Evolutionary conservation across 2,888 invertebrate species (phyloP), one percentile per base, ranked within the genome.

Genomic region (Caenorhabditis doughertyi): DNA sequence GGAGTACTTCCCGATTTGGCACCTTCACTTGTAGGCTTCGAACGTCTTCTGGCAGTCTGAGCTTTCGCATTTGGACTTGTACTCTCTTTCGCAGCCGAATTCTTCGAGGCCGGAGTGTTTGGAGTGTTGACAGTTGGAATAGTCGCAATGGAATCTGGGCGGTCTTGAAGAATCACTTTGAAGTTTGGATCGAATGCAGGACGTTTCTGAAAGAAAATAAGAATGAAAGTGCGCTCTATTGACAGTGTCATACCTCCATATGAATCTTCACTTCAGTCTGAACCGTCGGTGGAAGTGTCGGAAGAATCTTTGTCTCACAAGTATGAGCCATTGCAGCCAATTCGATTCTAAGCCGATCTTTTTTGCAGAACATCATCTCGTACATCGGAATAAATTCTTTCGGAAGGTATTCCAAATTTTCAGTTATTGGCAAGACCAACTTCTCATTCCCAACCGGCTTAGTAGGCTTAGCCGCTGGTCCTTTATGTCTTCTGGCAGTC

Each of bases 261-360:
- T 58, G 60, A 35, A 32, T 11, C 13, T 39, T 49, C 16, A 32
- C 13, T 42, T 72, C 72, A 16, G 5, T 35, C n/a, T 13, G 23
- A n/a, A 72, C 72, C 5, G 49, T 23, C 23, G 32, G 11, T 27
- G 72, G 51, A 32, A 72, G 51, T 4, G 23, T 27, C 39, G 72
- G 72, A 25, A 51, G 7, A 35, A 72, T 51, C n/a, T 35, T 9
- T 49, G 39, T 72, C 72, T 72, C 72, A 1, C 60, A 18, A 11
- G 23, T 18, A 3, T 55, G 3, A n/a, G 58, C 58, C 16, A 71
- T 49, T 7, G 0, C n/a, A 2, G 39, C 35, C 35, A 62, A 42
- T 23, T 47, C 49, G 1, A 47, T 29, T 0, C 72, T 9, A 9
- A 18, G 4, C 35, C 8, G 51, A 4, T 0, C 18, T 7, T n/a